These are phyloP conservation scores for Caenorhabditis sp. DNA, from an alignment of 2,888 invertebrate species.

Conservation along the genomic window DNA sequence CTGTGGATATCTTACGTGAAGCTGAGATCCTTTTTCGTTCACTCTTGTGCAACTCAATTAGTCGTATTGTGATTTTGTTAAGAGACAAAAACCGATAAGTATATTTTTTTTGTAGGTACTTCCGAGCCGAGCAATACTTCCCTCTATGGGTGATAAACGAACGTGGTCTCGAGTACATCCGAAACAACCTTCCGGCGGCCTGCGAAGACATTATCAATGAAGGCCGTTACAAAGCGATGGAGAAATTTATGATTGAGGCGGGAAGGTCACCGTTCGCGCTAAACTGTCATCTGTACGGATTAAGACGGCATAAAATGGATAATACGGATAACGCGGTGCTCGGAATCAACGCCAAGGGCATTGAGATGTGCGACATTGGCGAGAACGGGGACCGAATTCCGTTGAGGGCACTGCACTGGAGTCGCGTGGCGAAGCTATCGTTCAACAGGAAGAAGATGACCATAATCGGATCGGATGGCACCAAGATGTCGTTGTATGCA, in stretches of 20 bases:
- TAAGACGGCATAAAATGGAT: slow-evolving; percentile 83
- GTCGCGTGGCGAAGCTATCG: slow-evolving; percentile 88
- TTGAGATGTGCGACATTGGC: slow-evolving; percentile 78
- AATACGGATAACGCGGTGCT: slow-evolving; percentile 85
- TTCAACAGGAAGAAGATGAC: slow-evolving; percentile 88
- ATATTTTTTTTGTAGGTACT: slow-evolving; percentile 82
- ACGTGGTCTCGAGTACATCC: slow-evolving; percentile 81
- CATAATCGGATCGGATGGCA: slow-evolving; percentile 84
- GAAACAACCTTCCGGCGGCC: slow-evolving; percentile 85
- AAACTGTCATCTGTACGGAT: slow-evolving; percentile 91
- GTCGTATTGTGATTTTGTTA: too few relatives aligned
- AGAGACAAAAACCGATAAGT: too few relatives aligned
- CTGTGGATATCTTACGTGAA: slow-evolving; percentile 62
- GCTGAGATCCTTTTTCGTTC: slow-evolving; percentile 54
- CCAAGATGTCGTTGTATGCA: slow-evolving; percentile 88
- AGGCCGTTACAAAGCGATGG: slow-evolving; percentile 85
- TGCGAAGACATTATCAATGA: slow-evolving; percentile 87
- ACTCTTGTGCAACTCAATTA: too few relatives aligned
- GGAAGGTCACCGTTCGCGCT: slow-evolving; percentile 86
- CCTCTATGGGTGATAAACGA: slow-evolving; percentile 80
- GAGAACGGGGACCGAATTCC: slow-evolving; percentile 80
- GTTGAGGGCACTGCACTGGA: slow-evolving; percentile 92
- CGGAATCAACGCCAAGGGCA: slow-evolving; percentile 87
- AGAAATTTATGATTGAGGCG: slow-evolving; percentile 91
- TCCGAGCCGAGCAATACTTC: slow-evolving; percentile 90